A percentile compares a stretch with the other conserved stretches of the same genome.
phyloP scores from a whole-genome alignment of 1,140 invertebrate species.

The Neuroterus valhalla region DNA sequence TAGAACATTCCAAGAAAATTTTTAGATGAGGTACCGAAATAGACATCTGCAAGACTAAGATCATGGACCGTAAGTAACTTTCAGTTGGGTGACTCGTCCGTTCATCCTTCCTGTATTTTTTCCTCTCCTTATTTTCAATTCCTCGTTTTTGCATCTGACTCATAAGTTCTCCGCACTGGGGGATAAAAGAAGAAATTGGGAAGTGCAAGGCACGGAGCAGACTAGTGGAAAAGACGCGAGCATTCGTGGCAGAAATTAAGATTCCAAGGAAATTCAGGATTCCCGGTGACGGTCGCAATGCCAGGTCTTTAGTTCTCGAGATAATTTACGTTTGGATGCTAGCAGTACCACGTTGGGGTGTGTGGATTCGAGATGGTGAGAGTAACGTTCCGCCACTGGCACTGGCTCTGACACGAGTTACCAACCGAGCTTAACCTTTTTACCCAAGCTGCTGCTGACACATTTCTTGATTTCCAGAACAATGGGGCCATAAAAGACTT shows the following conservation, averaged over 20 bases:
- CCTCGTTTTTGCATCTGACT: constrained; percentile 13
- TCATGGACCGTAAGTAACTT: constrained; percentile 9
- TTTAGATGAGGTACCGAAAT: not conserved
- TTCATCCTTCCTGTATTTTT: not conserved
- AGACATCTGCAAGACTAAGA: constrained; percentile 3
- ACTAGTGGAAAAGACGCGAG: constrained; percentile 41
- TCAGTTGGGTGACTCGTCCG: not conserved
- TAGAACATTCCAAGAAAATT: too few species aligned
- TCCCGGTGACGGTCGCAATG: constrained; percentile 50
- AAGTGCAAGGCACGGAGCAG: constrained; percentile 31
- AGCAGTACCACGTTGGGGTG: constrained; percentile 42
- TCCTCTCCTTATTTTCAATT: not conserved
- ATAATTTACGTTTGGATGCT: constrained; percentile 65
- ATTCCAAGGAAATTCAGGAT: constrained; percentile 56
- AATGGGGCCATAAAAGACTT: constrained; percentile 70
- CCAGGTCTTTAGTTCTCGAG: constrained; percentile 54
- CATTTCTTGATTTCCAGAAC: constrained; percentile 74
- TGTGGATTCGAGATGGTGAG: constrained; percentile 44
- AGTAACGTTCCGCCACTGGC: constrained; percentile 64
- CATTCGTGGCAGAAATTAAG: constrained; percentile 60
- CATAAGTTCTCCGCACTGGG: constrained; percentile 39
- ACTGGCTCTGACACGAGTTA: constrained; percentile 68
- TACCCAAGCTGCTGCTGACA: constrained; percentile 71
- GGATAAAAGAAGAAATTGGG: constrained; percentile 30
- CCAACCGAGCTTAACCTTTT: constrained; percentile 63